Evolutionary conservation across 2,888 invertebrate species (phyloP), one percentile per base, ranked within the genome.

Genomic region (Phengaris alcon): DNA sequence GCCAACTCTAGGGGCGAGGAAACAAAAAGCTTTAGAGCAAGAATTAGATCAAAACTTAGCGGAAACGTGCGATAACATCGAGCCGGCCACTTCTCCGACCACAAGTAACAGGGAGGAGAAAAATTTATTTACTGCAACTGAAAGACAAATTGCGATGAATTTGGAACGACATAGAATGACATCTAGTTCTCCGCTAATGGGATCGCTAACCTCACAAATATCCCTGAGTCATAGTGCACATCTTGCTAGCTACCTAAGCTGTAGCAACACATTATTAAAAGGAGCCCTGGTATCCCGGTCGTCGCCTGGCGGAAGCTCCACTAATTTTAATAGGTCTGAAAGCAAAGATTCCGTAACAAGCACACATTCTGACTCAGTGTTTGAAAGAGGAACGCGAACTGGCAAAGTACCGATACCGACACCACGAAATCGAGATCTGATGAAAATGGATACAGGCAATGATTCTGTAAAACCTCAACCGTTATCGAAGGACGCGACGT

Each of bases 51-150:
- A 96, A 81, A 97, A 95, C 84, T 92, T 98, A 78, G 95, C 97
- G 0, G 98, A 98, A 90, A 98, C 98, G 0, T 98, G 97, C 87
- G 98, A 98, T 82, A 98, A 98, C 86, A 96, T 98, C 75, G 98
- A 97, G 83, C 95, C 95, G 5, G 95, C 95, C 54, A 95, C 95
- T 0, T 95, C 96, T 0, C 96, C 96, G 0, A 90, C 95, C 0
- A 94, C 94, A 3, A 94, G 89, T 79, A 93, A 91, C 76, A 87
- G 94, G 77, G 94, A 95, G 80, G 94, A 94, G 80, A 94, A 94
- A 79, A 94, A 94, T 79, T 87, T 94, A 1, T 94, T 94, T 76
- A 93, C 94, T n/a, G 94, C 93, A 5, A 93, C 94, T 0, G 94
- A 94, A 78, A 88, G 93, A 77, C 93, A 93, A 81, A 89, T 94